Evolutionary conservation across 1,140 invertebrate species (phyloP).

Genomic region (Trissolcus basalis): DNA sequence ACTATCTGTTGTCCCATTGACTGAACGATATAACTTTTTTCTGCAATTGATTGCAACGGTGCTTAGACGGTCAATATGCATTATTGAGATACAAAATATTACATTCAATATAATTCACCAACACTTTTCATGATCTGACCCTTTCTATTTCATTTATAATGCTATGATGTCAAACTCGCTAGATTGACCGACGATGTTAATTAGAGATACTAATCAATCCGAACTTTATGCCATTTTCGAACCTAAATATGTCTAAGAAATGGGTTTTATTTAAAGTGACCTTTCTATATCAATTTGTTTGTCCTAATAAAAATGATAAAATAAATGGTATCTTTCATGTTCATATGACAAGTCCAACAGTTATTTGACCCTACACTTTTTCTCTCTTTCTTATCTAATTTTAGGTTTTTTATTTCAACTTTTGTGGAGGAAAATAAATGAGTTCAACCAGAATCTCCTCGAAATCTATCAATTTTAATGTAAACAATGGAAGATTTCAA

Average conservation of each 20-base stretch:
- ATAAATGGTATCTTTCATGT: constrained; percentile 74
- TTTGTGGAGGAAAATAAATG: neutral
- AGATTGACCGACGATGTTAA: constrained; percentile 54
- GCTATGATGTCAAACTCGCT: constrained; percentile 49
- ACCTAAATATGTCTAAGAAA: constrained; percentile 64
- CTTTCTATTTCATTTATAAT: constrained; percentile 60
- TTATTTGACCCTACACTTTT: neutral
- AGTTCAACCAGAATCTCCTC: neutral
- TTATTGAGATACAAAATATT: constrained; percentile 57
- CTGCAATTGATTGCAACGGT: constrained; percentile 22
- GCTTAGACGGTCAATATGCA: constrained; percentile 58
- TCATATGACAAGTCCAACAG: constrained; percentile 53
- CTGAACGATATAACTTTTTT: constrained; percentile 4
- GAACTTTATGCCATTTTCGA: constrained; percentile 62
- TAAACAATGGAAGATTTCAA: too few relatives aligned
- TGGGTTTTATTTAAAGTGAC: constrained; percentile 73
- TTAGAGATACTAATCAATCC: constrained; percentile 42
- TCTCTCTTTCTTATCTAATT: neutral
- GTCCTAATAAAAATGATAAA: constrained; percentile 69
- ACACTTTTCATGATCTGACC: constrained; percentile 57
- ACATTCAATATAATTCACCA: constrained; percentile 45
- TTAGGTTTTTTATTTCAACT: neutral
- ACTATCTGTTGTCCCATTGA: too few relatives aligned
- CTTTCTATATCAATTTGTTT: constrained; percentile 73
- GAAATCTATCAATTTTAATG: too few relatives aligned